phyloP scores from a whole-genome alignment of 2,797 vertebrate species.

The Uromys caudimaculatus region DNA sequence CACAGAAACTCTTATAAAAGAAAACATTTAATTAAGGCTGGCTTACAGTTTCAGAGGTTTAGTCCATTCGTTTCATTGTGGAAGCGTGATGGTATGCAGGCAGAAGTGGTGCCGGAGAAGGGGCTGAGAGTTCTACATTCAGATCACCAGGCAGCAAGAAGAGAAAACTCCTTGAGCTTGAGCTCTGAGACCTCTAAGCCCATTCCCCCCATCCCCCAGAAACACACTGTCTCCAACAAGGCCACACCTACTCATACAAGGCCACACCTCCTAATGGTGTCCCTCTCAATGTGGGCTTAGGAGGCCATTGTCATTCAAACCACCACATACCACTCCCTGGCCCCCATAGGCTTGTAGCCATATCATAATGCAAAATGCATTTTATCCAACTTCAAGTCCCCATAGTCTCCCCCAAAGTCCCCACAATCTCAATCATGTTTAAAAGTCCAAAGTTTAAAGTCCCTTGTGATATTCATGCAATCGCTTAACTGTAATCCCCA shows the following conservation, averaged over 20 bases:
- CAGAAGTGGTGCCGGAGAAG: neutral
- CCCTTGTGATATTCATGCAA: neutral
- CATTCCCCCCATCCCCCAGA: neutral
- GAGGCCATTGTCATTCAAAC: neutral
- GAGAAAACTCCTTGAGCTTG: neutral
- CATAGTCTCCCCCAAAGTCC: neutral
- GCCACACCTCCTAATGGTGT: neutral
- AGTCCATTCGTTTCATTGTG: neutral
- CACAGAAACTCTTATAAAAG: neutral
- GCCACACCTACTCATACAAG: neutral
- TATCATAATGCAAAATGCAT: neutral
- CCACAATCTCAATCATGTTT: neutral
- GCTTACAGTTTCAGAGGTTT: neutral
- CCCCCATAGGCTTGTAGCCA: neutral
- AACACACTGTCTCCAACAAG: neutral
- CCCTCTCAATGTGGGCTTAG: neutral
- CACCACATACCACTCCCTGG: neutral
- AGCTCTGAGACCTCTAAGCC: neutral
- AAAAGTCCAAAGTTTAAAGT: neutral
- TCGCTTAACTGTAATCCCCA: neutral
- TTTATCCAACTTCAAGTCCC: neutral
- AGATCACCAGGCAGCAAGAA: neutral
- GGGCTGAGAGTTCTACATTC: neutral
- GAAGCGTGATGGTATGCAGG: neutral
- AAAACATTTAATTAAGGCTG: neutral